Base-by-base conservation (phyloP, 2,888 invertebrate genomes). In the Phengaris arion region DNA sequence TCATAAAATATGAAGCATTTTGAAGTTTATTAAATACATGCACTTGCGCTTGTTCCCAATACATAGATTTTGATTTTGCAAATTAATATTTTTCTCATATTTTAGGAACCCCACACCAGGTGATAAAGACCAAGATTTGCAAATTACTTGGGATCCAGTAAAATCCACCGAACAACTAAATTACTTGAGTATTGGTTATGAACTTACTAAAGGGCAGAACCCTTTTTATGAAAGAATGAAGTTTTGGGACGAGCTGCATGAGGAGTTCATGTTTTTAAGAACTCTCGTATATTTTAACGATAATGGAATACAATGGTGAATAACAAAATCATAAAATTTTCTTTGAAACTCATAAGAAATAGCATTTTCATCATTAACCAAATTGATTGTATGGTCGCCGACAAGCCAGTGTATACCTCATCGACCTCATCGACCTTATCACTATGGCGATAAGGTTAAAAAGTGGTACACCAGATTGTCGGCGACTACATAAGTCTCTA, bases 121-220 rank as follows among this genome's bases (percentile, higher is more conserved):
- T 59, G 89, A 89, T 59, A 79, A 89, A 75, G 90, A 74, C 9
- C 45, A 57, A 51, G 68, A 74, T 68, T 52, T 94, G 54, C 89
- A 92, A 80, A 89, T 92, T 75, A 87, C 83, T 55, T 92, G 93
- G 92, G 91, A 93, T 78, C 88, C 88, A n/a, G 89, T 92, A 6
- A 87, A 87, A 77, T 87, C 83, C 77, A 82, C 84, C 72, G 84
- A 89, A 15, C 89, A 85, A 78, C 81, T 93, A 52, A 89, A 93
- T 81, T 93, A 89, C 79, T 82, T 93, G 15, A 87, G 88, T 78
- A 93, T 94, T 78, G 90, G 89, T 2, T 82, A 87, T 35, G 91
- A 92, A 79, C 84, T 94, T 13, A 91, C 92, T 2, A 91, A 90
- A 78, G 92, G 92, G 7, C 85, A 86, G 76, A 92, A 92, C 78